Base-by-base conservation (phyloP, 2,797 vertebrate genomes). In the Acanthurus leucopareius region DNA sequence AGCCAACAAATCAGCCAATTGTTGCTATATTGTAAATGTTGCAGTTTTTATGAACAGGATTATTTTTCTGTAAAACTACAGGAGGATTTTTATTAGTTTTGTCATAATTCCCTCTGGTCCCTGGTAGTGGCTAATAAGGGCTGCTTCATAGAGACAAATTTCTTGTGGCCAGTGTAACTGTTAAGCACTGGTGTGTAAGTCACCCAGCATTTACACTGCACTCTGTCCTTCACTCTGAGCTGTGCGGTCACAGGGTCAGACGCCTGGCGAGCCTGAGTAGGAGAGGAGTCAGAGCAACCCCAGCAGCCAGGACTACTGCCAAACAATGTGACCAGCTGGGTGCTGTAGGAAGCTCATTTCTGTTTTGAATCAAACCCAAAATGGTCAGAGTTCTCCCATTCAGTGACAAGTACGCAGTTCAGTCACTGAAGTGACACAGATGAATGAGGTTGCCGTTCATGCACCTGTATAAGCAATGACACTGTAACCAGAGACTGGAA, bases 391-490 rank as follows among this genome's bases (percentile, higher is more conserved):
- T 66, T 85, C 64, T 76, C 71, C 17, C 47, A 61, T 51, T 82
- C 59, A 56, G 38, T 42, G 59, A 25, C 4, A 11, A 56, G 13
- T n/a, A n/a, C 25, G 65, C 8, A 19, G 15, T 73, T 79, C 69
- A 77, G 78, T 76, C 64, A 51, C 7, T 25, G 25, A 25, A 25
- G 25, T 1, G 56, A 77, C 67, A 77, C 45, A 64, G 71, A 86
- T 48, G 32, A 66, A 63, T 75, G 58, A 22, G 25, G 52, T 25
- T 64, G 61, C 73, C 59, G 14, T 65, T 54, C 62, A 8, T 47
- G 67, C 84, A 88, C 84, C 85, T 86, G 81, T 77, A 48, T 35
- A 85, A 90, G 80, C 82, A 83, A 48, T 54, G 63, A 73, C 14
- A 6, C 13, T 49, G 73, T 67, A 73, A 86, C 75, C 54, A 66